Base-by-base conservation (phyloP, 2,113 vertebrate species). In the Syngnathus floridae region DNA sequence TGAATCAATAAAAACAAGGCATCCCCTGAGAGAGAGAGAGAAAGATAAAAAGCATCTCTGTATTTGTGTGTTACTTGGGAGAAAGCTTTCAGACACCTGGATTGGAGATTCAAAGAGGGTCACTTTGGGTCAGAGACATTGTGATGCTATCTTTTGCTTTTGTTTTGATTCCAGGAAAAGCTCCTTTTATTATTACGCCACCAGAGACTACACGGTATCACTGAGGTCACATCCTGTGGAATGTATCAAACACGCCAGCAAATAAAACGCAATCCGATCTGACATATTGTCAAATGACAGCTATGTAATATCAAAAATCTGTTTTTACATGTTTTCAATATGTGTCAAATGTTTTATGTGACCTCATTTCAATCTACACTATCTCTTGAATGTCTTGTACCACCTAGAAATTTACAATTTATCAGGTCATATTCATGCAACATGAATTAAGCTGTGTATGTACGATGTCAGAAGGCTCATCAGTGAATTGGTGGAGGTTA, bases 171-270 rank as follows among this genome's bases (percentile, higher is more conserved):
- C 17, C 83, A 90, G 83, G 88, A 86, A 31, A 67, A 67, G 79
- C 56, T 60, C 69, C 64, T 81, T 85, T 70, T 87, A 89, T 82
- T 88, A 90, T 75, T 88, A 91, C 74, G 88, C 90, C 22, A 80
- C 69, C 4, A 61, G 73, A 41, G 82, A 81, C 65, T 88, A 83
- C 72, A 72, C 40, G 22, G 78, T 84, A 1, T 72, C 82, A 38
- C 80, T 91, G 46, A 77, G 77, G 57, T 61, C 86, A 21, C 79
- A 80, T 46, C 72, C 80, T 13, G 91, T 91, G 81, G 83, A 81
- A 74, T 68, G 46, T 63, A 58, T 0, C 84, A 87, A 87, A 72
- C 87, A 74, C 78, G 43, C 0, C 21, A 66, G 64, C 16, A 35
- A 38, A 59, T 21, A 59, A 59, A 59, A 40, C 19, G 4, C 6